Evolutionary conservation across 2,113 vertebrate genomes (phyloP).

Genomic region (Ascaphus truei): DNA sequence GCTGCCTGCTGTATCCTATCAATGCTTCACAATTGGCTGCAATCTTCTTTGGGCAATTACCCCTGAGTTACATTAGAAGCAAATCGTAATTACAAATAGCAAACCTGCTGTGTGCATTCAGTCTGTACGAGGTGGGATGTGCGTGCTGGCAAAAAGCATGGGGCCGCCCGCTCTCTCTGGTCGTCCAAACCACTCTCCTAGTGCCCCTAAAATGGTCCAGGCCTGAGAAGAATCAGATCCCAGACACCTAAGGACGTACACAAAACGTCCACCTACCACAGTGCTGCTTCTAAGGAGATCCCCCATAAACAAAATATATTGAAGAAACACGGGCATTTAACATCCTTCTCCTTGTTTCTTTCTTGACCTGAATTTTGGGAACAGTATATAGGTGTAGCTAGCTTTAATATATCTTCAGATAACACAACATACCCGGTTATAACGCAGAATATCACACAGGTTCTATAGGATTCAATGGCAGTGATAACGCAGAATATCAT

Average conservation of each 20-base stretch:
- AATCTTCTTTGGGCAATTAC: constrained; percentile 36
- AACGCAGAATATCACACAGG: too few species aligned
- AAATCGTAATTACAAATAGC: constrained; percentile 30
- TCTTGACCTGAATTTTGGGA: too few species aligned
- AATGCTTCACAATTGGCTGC: constrained; percentile 32
- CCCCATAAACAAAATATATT: neutral
- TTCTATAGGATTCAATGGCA: too few species aligned
- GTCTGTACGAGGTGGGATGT: constrained; percentile 23
- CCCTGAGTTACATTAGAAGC: constrained; percentile 40
- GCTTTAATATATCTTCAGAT: too few species aligned
- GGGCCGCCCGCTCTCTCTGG: constrained; percentile 7
- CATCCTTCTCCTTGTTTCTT: neutral
- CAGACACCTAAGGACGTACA: neutral
- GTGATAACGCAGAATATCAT: too few species aligned
- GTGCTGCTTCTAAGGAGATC: neutral
- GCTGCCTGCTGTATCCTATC: constrained; percentile 25
- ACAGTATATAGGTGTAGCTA: too few species aligned
- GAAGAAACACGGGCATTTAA: neutral
- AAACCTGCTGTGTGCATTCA: constrained; percentile 24
- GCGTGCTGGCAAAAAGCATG: constrained; percentile 18
- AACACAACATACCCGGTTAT: too few species aligned
- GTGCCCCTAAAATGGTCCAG: neutral
- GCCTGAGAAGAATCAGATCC: neutral
- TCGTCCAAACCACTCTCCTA: neutral
- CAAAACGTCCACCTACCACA: neutral